Evolutionary conservation across 2,888 invertebrate genomes (phyloP), one percentile per base, ranked within the genome.

Genomic region (Caenorhabditis parvicauda): DNA sequence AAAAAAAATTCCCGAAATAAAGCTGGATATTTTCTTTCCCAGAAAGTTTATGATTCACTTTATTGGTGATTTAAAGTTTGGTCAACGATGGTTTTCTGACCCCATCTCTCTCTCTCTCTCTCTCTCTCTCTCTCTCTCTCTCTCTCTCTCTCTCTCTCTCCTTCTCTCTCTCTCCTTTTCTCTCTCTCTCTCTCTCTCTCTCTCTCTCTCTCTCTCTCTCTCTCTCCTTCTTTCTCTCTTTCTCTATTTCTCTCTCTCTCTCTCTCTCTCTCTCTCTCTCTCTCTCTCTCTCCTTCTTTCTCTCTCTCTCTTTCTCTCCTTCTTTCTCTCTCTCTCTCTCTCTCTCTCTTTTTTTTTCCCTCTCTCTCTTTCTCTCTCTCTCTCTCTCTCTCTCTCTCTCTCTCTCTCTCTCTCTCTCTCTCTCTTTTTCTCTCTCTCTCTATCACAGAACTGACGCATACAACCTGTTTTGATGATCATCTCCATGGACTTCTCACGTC

Each of bases 401-500:
- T 21, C 24, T 25, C 41, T 29, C 19, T 54, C 54, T 54, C 53
- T 21, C 38, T 28, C 17, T 28, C 28, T 49, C 17, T 24, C 17
- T 5, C 27, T 19, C 32, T 19, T 21, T 46, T 29, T 5, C 19
- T 32, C 17, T 21, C 32, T 22, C 7, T 9, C 6, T 41, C 24
- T 41, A 12, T 29, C 50, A 22, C 50, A 48, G 12, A 24, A 37
- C 35, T 25, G 1, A 21, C 37, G 19, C n/a, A 44, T 38, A 17
- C 28, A n/a, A 28, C 27, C 43, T 44, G 37, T 28, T 22, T 27
- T 42, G 35, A 27, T 44, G 21, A 12, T 21, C 46, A 28, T 39
- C n/a, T 25, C 41, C 46, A 32, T 25, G 53, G 46, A 53, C 53
- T 45, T 53, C 46, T 53, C 41, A 12, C 53, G 53, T 53, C 45